These are phyloP conservation scores for Bombus sylvicola DNA, from an alignment of 1,140 invertebrate species.

Conservation along the genomic window DNA sequence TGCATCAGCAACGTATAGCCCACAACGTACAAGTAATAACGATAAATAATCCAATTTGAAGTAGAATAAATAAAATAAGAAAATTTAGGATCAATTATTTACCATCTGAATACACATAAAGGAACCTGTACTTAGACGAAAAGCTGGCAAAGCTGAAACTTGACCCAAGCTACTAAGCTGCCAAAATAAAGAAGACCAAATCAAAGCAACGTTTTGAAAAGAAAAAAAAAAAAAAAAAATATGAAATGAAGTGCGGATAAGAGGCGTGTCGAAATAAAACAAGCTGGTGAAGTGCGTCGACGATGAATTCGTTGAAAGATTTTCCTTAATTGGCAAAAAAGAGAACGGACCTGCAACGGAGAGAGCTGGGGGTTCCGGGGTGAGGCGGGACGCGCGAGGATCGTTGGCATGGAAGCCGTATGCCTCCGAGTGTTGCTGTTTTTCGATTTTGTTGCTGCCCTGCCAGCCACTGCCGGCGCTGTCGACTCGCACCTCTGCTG, in stretches of 20 bases:
- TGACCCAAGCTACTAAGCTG: neutral
- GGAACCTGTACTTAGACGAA: neutral
- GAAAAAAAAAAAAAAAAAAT: too few relatives aligned
- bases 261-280: neutral
- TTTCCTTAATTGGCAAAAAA: conserved; percentile 31
- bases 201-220: neutral
- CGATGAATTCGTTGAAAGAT: conserved; percentile 1
- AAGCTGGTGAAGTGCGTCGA: neutral
- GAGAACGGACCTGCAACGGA: conserved; percentile 82
- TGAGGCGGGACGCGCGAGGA: conserved; percentile 78
- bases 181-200: neutral
- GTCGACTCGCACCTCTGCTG: conserved; percentile 77
- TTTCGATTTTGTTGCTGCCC: conserved; percentile 77
- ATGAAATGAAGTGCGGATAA: neutral
- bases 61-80: neutral
- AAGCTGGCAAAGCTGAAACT: neutral
- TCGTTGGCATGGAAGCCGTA: conserved; percentile 68
- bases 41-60: neutral
- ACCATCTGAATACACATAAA: neutral
- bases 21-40: neutral
- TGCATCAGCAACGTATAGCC: neutral
- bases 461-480: conserved; percentile 73
- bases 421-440: conserved; percentile 76
- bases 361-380: conserved; percentile 85
- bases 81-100: too few relatives aligned